Percentiles rank a stretch among this genome's conserved stretches.
Evolutionary conservation across 2,888 invertebrate genomes (phyloP).

Genomic region (Cactoblastis cactorum): DNA sequence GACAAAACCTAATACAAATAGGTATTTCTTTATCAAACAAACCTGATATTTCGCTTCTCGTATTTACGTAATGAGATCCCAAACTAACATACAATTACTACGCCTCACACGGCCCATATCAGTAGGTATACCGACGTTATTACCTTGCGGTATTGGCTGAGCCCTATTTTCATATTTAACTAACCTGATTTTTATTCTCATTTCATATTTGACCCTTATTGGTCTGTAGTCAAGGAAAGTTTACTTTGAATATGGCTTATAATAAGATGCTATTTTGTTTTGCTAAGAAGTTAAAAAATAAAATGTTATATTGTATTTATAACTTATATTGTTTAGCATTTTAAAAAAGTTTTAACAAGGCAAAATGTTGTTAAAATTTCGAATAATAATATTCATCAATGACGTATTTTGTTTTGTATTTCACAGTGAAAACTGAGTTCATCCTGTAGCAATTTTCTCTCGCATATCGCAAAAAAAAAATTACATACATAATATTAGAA

Average conservation of each 20-base stretch:
- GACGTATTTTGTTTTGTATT: too few relatives aligned
- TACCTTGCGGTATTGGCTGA: background rate
- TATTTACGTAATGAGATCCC: slow-evolving; percentile 12
- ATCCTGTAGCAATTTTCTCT: too few relatives aligned
- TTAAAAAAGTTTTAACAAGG: too few relatives aligned
- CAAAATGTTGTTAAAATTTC: too few relatives aligned
- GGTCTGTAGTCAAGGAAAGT: background rate
- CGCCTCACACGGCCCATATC: slow-evolving; percentile 10
- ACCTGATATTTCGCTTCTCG: background rate
- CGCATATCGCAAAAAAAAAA: too few relatives aligned
- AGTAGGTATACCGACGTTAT: slow-evolving; percentile 5
- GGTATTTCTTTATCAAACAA: slow-evolving; percentile 1
- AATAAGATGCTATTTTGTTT: background rate
- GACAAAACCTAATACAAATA: background rate
- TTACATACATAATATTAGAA: background rate
- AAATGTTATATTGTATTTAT: too few relatives aligned
- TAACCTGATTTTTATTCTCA: background rate
- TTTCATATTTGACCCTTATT: background rate
- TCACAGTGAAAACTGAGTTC: too few relatives aligned
- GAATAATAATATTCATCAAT: too few relatives aligned
- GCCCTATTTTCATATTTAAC: slow-evolving; percentile 1
- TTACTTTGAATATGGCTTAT: background rate
- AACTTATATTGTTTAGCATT: too few relatives aligned
- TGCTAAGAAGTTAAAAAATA: too few relatives aligned
- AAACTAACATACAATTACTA: slow-evolving; percentile 12